These are phyloP conservation scores for Pollenia angustigena DNA, from an alignment of 2,888 invertebrate species.

Conservation along the genomic window DNA sequence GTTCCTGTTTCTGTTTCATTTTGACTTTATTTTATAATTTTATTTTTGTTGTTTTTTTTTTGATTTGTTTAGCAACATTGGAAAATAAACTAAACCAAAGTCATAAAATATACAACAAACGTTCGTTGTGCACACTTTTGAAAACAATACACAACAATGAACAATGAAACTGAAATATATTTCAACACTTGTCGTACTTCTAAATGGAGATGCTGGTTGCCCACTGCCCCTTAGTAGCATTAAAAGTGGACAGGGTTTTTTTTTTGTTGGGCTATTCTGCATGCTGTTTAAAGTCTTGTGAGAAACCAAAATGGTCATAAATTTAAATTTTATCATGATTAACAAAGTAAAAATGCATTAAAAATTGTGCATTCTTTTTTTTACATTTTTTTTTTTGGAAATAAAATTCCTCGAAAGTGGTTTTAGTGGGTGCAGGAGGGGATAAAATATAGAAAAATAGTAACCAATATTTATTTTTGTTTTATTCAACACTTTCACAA, in stretches of 20 bases:
- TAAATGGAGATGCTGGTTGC: background rate
- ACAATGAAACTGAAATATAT: constrained; percentile 58
- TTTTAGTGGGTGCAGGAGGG: background rate
- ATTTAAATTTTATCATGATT: constrained; percentile 76
- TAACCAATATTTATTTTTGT: constrained; percentile 60
- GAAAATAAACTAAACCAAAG: constrained; percentile 56
- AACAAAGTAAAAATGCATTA: constrained; percentile 73
- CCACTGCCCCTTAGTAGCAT: background rate
- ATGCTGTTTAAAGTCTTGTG: constrained; percentile 50
- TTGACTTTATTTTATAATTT: background rate
- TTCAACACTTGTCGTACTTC: background rate
- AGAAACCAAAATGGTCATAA: constrained; percentile 73
- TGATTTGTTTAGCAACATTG: constrained; percentile 36
- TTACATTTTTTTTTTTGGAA: constrained; percentile 13
- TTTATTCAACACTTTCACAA: constrained; percentile 44
- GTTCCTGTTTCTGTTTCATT: no score
- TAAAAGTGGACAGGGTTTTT: constrained; percentile 42
- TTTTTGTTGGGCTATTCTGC: background rate
- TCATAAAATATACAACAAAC: constrained; percentile 63
- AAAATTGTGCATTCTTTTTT: constrained; percentile 41
- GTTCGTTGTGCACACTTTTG: constrained; percentile 15
- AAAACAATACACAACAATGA: constrained; percentile 62
- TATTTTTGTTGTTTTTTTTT: constrained; percentile 6
- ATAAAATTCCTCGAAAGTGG: constrained; percentile 44
- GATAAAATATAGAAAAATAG: constrained; percentile 25